Evolutionary conservation across 2,113 vertebrate genomes (phyloP).

Genomic region (Neolamprologus sp.): DNA sequence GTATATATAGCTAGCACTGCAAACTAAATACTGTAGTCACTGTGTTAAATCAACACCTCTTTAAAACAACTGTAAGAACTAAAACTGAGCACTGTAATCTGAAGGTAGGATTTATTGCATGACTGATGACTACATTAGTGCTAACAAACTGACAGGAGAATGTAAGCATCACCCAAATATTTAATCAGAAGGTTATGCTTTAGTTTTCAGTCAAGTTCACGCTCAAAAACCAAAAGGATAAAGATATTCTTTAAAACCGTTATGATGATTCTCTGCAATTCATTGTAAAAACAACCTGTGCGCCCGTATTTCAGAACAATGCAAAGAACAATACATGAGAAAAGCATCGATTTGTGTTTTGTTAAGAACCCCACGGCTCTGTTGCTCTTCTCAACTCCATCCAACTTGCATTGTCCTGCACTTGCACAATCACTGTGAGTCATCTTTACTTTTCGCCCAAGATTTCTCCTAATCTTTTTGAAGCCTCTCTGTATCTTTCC

Average conservation of each 20-base stretch:
- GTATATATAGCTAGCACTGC: background rate
- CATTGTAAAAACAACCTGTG: background rate
- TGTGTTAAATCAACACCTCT: background rate
- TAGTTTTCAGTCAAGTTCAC: background rate
- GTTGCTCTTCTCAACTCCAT: constrained; percentile 47
- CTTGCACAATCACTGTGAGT: constrained; percentile 64
- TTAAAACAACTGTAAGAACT: background rate
- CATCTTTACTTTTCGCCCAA: constrained; percentile 67
- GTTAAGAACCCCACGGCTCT: constrained; percentile 41
- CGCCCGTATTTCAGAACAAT: constrained; percentile 25
- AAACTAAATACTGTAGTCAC: background rate
- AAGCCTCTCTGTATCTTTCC: constrained; percentile 60
- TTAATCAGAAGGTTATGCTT: background rate
- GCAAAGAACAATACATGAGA: constrained; percentile 32
- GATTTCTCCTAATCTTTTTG: constrained; percentile 69
- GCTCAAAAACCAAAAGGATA: background rate
- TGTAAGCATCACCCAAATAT: background rate
- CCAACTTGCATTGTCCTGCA: constrained; percentile 57
- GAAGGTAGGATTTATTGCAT: background rate
- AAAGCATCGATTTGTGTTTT: constrained; percentile 43
- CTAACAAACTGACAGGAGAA: background rate
- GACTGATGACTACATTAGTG: background rate
- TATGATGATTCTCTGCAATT: background rate
- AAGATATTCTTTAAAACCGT: background rate
- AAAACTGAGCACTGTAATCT: background rate